Percentiles rank a stretch among this genome's conserved stretches.
Evolutionary conservation across 2,797 vertebrate species (phyloP).

Genomic region (Hemitrygon akajei): DNA sequence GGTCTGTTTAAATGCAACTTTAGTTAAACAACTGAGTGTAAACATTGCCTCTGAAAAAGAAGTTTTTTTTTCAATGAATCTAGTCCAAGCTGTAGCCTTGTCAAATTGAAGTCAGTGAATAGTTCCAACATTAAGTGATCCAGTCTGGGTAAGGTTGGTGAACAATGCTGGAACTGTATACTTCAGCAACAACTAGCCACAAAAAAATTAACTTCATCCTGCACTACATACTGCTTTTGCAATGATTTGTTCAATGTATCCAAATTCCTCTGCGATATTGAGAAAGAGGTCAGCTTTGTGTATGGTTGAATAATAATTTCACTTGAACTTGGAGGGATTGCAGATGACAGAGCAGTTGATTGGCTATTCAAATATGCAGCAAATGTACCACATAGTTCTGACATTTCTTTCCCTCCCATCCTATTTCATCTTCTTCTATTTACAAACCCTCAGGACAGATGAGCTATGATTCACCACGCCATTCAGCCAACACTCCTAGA

Average conservation of each 20-base stretch:
- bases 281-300: background rate
- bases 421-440: no score
- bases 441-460: no score
- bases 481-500: no score
- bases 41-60: background rate
- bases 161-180: slow-evolving; percentile 5
- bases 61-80: background rate
- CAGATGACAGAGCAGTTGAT: no score
- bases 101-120: background rate
- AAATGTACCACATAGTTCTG: background rate
- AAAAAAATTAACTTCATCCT: slow-evolving; percentile 3
- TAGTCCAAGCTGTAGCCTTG: background rate
- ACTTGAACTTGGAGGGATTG: no score
- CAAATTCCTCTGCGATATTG: background rate
- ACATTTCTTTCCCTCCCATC: no score
- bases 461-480: no score
- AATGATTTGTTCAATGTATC: background rate
- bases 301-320: no score
- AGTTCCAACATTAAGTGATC: background rate
- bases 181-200: background rate
- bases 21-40: background rate
- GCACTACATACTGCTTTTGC: background rate
- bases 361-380: background rate
- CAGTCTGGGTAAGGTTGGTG: background rate
- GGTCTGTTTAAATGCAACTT: background rate